Conservation (phyloP, 2,888 invertebrate genomes). For the Tipula confusa region DNA sequence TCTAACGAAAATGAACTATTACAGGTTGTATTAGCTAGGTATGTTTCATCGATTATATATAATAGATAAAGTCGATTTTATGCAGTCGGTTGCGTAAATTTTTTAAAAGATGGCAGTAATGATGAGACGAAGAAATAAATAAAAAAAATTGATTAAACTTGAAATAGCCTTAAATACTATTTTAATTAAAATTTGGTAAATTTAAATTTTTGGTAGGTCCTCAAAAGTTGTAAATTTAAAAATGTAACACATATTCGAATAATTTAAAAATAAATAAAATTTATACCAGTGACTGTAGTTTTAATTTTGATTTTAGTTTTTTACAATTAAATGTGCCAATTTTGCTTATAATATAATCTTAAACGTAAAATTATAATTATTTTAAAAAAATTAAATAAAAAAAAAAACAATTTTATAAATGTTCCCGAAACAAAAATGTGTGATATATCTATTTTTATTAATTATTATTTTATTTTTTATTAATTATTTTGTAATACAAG, state of each 20-base stretch:
- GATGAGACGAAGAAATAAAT: background rate
- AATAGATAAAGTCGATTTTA: background rate
- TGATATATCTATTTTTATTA: slow-evolving; percentile 25
- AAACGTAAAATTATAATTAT: background rate
- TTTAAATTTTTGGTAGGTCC: too few species aligned
- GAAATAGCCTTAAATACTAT: too few species aligned
- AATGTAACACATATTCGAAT: background rate
- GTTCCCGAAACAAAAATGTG: slow-evolving; percentile 25
- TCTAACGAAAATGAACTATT: background rate
- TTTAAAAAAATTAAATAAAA: background rate
- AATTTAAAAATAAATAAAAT: background rate
- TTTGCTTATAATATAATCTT: slow-evolving; percentile 7
- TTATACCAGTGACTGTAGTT: background rate
- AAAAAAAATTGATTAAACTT: too few species aligned
- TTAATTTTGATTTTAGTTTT: too few species aligned
- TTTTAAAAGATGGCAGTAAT: background rate
- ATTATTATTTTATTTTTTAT: background rate
- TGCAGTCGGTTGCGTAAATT: too few species aligned
- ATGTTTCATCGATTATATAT: background rate
- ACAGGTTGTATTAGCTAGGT: background rate
- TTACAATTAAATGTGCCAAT: slow-evolving; percentile 1
- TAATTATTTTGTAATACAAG: background rate
- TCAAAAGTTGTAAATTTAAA: too few species aligned
- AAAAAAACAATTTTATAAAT: slow-evolving; percentile 12
- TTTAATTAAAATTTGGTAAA: too few species aligned